A percentile compares a stretch with the other conserved stretches of the same genome.
phyloP scores from a whole-genome alignment of 2,113 vertebrate genomes.

The Agapornis roseicollis region DNA sequence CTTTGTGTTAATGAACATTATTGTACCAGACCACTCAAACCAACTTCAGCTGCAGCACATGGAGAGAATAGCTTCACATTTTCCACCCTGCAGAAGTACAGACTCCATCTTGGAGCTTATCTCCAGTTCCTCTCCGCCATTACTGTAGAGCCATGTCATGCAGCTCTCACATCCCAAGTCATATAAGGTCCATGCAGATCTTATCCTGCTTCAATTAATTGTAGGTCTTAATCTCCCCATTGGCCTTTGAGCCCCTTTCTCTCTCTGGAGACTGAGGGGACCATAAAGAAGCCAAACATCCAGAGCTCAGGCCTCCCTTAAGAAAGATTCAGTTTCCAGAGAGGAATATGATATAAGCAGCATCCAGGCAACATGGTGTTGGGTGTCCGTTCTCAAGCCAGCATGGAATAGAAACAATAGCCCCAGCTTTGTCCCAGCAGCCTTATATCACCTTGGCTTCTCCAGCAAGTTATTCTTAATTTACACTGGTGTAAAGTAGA shows the following conservation, averaged over 20 bases:
- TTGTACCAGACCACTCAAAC: not conserved
- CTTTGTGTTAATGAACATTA: not conserved
- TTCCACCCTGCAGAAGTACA: not conserved
- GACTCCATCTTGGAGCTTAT: not conserved
- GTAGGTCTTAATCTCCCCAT: not conserved
- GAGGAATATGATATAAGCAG: not conserved
- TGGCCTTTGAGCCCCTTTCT: not conserved
- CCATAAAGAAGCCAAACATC: not conserved
- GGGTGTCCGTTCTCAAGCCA: not conserved
- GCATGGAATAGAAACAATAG: not conserved
- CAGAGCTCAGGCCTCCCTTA: not conserved
- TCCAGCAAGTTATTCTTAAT: not conserved
- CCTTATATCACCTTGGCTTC: not conserved
- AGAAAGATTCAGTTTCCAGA: not conserved
- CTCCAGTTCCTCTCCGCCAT: not conserved
- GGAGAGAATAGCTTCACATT: accelerated
- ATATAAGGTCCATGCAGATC: not conserved
- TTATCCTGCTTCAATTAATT: not conserved
- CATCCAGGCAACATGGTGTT: not conserved
- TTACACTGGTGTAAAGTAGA: not conserved
- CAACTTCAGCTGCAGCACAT: not conserved
- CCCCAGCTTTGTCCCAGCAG: not conserved
- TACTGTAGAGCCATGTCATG: not conserved
- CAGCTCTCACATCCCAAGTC: not conserved
- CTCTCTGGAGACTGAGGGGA: not conserved